A percentile compares a stretch with the other conserved stretches of the same genome.
Evolutionary conservation across 2,113 vertebrate genomes (phyloP).

Genomic region (Bettongia penicillata): DNA sequence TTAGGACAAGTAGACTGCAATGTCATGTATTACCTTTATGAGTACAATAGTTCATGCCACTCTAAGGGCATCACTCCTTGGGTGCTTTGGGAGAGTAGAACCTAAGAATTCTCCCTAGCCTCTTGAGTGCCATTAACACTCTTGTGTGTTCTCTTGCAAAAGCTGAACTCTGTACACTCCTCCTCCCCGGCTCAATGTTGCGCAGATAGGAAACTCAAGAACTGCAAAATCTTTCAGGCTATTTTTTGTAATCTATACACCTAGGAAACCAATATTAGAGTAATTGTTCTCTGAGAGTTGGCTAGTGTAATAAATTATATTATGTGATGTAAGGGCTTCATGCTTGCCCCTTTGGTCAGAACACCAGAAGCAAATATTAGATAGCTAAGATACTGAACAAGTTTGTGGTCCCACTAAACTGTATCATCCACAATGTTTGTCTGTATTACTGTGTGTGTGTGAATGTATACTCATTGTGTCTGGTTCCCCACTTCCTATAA

Average conservation of each 20-base stretch:
- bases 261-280: not conserved
- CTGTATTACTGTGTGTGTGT: not conserved
- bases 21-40: not conserved
- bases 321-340: not conserved
- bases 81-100: slow-evolving; percentile 13
- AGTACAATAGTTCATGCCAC: not conserved
- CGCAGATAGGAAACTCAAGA: slow-evolving; percentile 40
- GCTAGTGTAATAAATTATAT: not conserved
- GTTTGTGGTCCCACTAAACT: not conserved
- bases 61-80: not conserved
- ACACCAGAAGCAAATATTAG: not conserved
- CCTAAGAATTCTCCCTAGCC: slow-evolving; percentile 26
- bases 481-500: not conserved
- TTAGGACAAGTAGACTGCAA: not conserved
- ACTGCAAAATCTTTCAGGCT: slow-evolving; percentile 16
- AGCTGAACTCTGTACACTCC: slow-evolving; percentile 57
- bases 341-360: not conserved
- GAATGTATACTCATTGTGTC: not conserved
- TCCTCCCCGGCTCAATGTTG: slow-evolving; percentile 1
- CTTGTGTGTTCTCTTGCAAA: slow-evolving; percentile 47
- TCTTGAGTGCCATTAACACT: slow-evolving; percentile 57
- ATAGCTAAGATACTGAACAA: not conserved
- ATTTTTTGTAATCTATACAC: slow-evolving; percentile 4
- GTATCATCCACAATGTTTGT: not conserved
- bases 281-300: not conserved